Evolutionary conservation across 2,797 vertebrate genomes (phyloP).

Genomic region (Capromys pilorides): DNA sequence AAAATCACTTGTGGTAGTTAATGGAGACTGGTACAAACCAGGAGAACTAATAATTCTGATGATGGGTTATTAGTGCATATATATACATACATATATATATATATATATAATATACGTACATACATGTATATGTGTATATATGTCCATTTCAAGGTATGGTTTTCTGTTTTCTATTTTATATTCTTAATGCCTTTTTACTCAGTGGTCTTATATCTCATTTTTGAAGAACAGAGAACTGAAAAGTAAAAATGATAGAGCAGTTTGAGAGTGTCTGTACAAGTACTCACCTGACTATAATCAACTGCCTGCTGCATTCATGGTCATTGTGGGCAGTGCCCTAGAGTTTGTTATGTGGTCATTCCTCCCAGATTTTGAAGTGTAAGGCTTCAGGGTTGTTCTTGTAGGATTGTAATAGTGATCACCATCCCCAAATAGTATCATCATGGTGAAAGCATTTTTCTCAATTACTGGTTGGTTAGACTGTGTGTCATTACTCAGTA

Average conservation of each 20-base stretch:
- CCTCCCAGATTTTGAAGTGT: not conserved
- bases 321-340: not conserved
- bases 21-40: not conserved
- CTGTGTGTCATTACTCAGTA: not conserved
- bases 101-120: no score
- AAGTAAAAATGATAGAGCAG: constrained; percentile 39
- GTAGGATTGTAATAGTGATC: not conserved
- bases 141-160: not conserved
- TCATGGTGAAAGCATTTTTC: not conserved
- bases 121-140: not conserved
- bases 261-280: not conserved
- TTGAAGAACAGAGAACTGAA: constrained; percentile 27
- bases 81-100: no score
- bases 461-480: not conserved
- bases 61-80: not conserved
- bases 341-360: not conserved
- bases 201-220: constrained; percentile 29
- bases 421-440: not conserved
- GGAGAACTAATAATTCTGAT: not conserved
- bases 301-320: not conserved
- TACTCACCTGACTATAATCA: not conserved
- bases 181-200: constrained; percentile 36
- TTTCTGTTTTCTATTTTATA: constrained; percentile 9
- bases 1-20: not conserved
- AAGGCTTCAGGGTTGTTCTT: not conserved